Base-by-base conservation (phyloP, 2,888 invertebrate genomes). In the Archips crataeganus region DNA sequence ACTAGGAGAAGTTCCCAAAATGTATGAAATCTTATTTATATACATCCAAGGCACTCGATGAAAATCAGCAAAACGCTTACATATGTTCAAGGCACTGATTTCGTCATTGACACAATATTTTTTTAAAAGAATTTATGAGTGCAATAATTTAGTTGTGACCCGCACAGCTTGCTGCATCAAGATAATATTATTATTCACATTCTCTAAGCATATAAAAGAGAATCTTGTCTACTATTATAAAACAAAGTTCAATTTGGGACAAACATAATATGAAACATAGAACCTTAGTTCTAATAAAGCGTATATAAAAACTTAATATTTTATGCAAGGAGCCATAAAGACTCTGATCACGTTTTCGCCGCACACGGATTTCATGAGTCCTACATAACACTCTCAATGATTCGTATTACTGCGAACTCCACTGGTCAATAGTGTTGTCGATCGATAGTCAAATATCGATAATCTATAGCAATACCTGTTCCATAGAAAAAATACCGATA, bases 261-360 rank as follows among this genome's bases (percentile, higher is more conserved):
- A 3, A 57, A 57, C 10, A 10, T 32, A 0, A 3, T 4, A 10
- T 57, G 9, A 57, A 57, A 57, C 32, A 32, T 57, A 32, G 32
- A 32, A 2, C 57, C 57, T 57, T 10, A 57, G 10, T 57, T 57
- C 32, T 57, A 57, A 57, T 57, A 57, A 23, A 32, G 11, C 57
- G 73, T 71, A 78, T 79, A 80, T 81, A 81, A 82, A 82, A 82
- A 81, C 4, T 81, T 82, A 81, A 81, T 82, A 83, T 81, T 82
- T 83, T 71, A 67, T 71, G 79, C 80, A 82, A 75, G 76, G 79
- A 75, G 54, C 75, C 78, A 79, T 83, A 81, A 82, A 80, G 76
- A 82, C 79, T 78, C 81, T 45, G 70, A 70, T 76, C 83, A 83
- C 82, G 84, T 79, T 77, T 74, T 76, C 70, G 68, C 47, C 76